Base-by-base conservation (phyloP, 2,888 invertebrate genomes). In the Euzetes globulus region DNA sequence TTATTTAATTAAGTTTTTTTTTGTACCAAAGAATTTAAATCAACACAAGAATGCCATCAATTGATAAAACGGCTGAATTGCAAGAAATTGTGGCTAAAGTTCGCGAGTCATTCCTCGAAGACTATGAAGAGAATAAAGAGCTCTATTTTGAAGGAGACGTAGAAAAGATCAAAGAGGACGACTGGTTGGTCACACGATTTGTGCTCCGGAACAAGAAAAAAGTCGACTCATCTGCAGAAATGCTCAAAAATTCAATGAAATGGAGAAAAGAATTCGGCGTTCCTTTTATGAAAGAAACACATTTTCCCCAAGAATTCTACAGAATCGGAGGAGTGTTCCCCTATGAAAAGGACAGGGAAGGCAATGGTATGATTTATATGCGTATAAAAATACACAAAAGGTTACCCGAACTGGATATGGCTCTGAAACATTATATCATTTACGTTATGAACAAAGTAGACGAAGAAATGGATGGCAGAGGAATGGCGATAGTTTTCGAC, bases 251-350 rank as follows among this genome's bases (percentile, higher is more conserved):
- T n/a, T 52, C 63, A 25, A 45, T 76, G 17, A 17, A 33, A 50
- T 76, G 75, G 75, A 37, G 76, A 25, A 55, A 76, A 25, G 72
- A 74, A 15, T 65, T 76, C 25, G 60, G 22, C 4, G 58, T 76
- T 13, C 75, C 76, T 22, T 29, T 29, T 27, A 9, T 60, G 5
- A 27, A 71, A 47, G 65, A 71, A 19, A 47, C 52, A 9, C 58
- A 70, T 27, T 76, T 76, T 75, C 76, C 76, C 1, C 60, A 71
- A 45, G 76, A 76, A 68, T 76, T 76, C 41, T 75, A 68, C 29
- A 58, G 65, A 71, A 68, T 73, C 19, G 76, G 76, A 37, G 71
- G 72, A n/a, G 55, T 75, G 7, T 75, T 75, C n/a, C 22, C 45
- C 9, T 76, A 63, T 58, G n/a, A 47, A n/a, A 72, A 63, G 25